These are phyloP conservation scores for Mastomys coucha DNA, from an alignment of 2,113 vertebrate genomes.

Conservation along the genomic window DNA sequence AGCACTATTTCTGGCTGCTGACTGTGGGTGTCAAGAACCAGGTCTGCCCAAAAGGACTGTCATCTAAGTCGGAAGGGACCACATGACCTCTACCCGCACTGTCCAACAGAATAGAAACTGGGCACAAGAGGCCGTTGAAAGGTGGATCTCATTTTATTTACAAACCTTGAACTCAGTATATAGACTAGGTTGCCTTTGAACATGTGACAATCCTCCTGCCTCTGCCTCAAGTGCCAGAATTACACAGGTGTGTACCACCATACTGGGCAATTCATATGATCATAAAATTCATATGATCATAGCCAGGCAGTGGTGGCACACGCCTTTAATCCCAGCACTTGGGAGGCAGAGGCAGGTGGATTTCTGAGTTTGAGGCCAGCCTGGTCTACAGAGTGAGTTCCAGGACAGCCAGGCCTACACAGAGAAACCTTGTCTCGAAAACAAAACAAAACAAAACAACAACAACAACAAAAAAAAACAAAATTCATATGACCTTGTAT, in stretches of 20 bases:
- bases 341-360: too few species aligned
- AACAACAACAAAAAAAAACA: too few species aligned
- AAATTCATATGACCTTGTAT: background rate
- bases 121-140: background rate
- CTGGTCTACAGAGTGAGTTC: too few species aligned
- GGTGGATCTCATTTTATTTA: background rate
- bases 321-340: too few species aligned
- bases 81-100: background rate
- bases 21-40: background rate
- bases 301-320: too few species aligned
- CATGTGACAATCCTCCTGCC: background rate
- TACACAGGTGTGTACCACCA: background rate
- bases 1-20: background rate
- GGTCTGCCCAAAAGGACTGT: background rate
- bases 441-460: too few species aligned
- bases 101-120: background rate
- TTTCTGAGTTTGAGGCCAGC: too few species aligned
- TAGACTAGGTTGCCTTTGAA: background rate
- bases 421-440: too few species aligned
- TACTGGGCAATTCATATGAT: background rate
- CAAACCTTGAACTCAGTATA: background rate
- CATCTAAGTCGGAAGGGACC: background rate
- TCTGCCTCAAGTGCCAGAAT: background rate
- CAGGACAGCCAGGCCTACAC: too few species aligned
- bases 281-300: constrained; percentile 3